Evolutionary conservation across 2,888 invertebrate species (phyloP).

Genomic region (Galerucella calmariensis): DNA sequence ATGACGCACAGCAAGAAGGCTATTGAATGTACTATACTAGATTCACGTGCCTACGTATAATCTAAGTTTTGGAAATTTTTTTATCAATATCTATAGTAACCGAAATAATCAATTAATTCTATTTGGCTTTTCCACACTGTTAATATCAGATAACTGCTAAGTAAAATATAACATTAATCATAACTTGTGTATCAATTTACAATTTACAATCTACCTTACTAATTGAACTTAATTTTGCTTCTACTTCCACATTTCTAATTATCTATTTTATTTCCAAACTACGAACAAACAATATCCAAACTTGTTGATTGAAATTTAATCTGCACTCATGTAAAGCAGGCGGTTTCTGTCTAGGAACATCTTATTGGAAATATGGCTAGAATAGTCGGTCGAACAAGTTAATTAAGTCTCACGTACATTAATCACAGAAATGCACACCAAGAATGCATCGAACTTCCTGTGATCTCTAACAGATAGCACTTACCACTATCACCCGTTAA

Average conservation of each 20-base stretch:
- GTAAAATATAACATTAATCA: no score
- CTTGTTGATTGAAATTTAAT: not conserved
- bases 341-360: not conserved
- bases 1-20: no score
- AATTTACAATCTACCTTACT: no score
- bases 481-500: slow-evolving; percentile 10
- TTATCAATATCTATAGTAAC: no score
- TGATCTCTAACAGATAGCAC: slow-evolving; percentile 11
- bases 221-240: not conserved
- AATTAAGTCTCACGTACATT: slow-evolving; percentile 2
- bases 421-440: slow-evolving; percentile 3
- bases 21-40: no score
- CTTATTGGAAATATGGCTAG: not conserved
- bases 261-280: not conserved
- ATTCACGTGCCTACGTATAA: no score
- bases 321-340: not conserved
- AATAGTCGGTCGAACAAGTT: slow-evolving; percentile 2
- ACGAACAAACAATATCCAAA: slow-evolving; percentile 3
- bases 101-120: no score
- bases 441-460: slow-evolving; percentile 9
- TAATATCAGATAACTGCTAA: no score
- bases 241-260: not conserved
- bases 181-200: no score
- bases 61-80: no score
- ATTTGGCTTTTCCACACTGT: no score